phyloP scores from a whole-genome alignment of 2,113 vertebrate genomes.

The Corynorhinus townsendii region DNA sequence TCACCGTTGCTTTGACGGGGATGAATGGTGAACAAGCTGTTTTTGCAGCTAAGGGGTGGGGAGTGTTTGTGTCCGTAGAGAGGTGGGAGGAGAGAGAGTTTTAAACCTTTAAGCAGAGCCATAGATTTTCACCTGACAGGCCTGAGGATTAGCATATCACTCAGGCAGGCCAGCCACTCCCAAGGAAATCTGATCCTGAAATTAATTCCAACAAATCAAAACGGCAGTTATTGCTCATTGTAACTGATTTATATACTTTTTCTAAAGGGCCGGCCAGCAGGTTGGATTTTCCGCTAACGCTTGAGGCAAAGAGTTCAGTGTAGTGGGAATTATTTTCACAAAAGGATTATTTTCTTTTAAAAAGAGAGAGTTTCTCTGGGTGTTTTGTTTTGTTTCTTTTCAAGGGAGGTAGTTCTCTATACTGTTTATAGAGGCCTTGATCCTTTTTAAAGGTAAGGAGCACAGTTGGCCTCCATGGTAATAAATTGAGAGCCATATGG shows the following conservation, averaged over 20 bases:
- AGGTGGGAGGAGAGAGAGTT: not conserved
- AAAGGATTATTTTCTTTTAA: slow-evolving; percentile 23
- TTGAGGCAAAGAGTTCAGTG: slow-evolving; percentile 6
- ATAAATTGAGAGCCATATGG: slow-evolving; percentile 46
- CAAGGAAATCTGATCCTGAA: not conserved
- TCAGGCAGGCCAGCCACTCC: not conserved
- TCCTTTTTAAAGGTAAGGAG: slow-evolving; percentile 62
- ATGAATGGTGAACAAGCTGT: not conserved
- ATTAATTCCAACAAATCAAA: slow-evolving; percentile 24
- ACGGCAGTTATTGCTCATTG: not conserved
- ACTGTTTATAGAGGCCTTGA: slow-evolving; percentile 63
- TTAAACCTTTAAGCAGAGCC: not conserved
- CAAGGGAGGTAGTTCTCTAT: not conserved
- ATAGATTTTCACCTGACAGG: not conserved
- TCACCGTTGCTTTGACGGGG: not conserved
- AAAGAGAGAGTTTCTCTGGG: not conserved
- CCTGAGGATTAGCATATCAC: not conserved
- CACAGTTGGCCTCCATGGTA: slow-evolving; percentile 24
- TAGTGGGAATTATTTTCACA: slow-evolving; percentile 34
- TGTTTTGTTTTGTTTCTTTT: not conserved
- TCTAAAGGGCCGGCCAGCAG: not conserved
- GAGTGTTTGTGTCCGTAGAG: not conserved
- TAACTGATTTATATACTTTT: not conserved
- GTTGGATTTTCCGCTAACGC: slow-evolving; percentile 28
- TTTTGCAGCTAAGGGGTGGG: not conserved